Base-by-base conservation (phyloP, 2,797 vertebrate species). In the Melopsittacus undulatus region DNA sequence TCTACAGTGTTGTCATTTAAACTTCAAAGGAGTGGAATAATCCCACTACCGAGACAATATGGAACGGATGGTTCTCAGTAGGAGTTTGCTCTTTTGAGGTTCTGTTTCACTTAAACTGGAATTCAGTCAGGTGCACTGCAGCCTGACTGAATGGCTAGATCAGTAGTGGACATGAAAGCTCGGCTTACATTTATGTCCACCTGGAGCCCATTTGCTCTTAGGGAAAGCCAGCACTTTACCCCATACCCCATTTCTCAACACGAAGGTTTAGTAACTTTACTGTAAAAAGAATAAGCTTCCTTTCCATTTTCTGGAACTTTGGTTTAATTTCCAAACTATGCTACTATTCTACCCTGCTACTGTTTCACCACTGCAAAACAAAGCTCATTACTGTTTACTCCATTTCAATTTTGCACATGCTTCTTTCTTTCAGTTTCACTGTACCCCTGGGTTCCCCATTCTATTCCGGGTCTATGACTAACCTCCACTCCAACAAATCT, bases 221-320 rank as follows among this genome's bases (percentile, higher is more conserved):
- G 3, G n/a, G 13, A 82, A 75, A 61, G 3, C 0, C 21, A 90
- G 5, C 3, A 9, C 52, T 75, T 70, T 75, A 89, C 7, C 10
- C 34, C 24, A 62, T 0, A 0, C 4, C 4, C 8, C 9, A 43
- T 30, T n/a, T 59, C 46, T 59, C 51, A 80, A 80, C 2, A 3
- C 24, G 20, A 69, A 20, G 11, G 6, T 38, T 89, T 78, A 75
- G 26, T 83, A 80, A 48, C 3, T n/a, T 48, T 45, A 16, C 5
- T 34, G 7, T 72, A 42, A 78, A 74, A 63, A 3, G 13, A 30
- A 43, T 43, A n/a, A 83, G 2, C 2, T 81, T 81, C 3, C 5
- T 79, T 83, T 74, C 36, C 12, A 30, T 62, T 81, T 70, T 76
- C 42, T 57, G 42, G 46, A 92, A 67, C 19, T 73, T 72, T 26